Base-by-base conservation (phyloP, 35 echinoderm and acorn worm genomes). In the Stichopus chloronotus region DNA sequence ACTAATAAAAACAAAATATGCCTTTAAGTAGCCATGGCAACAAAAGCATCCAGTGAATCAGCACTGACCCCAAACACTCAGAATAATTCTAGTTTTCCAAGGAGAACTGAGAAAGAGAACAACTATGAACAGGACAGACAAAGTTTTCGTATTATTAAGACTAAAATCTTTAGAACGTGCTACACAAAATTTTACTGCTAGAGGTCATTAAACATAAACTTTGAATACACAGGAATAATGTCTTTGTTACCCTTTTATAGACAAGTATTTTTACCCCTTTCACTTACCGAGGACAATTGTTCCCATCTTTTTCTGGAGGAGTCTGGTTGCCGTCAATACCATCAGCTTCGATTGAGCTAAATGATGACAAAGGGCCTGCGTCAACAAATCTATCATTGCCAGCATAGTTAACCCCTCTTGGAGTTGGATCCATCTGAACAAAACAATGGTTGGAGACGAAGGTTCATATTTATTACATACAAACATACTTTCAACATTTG, bases 331-430 rank as follows among this genome's bases (percentile, higher is more conserved):
- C 87, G 52, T 89, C 87, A n/a, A 89, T 61, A 89, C 87, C 21
- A 61, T 89, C 87, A 54, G 87, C 87, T 72, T 89, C 87, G 10
- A 89, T 89, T 2, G 87, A 89, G 30, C 60, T 61, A 72, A 89
- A 89, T 1, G 87, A 89, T n/a, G 87, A 89, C 57, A 89, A 61
- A 7, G 57, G 87, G 24, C 87, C 87, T 19, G 43, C 87, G 54
- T 89, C 87, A n/a, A 89, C 87, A 72, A 71, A 89, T 25, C 60
- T 58, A 61, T 89, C 87, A 54, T 89, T 89, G 9, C 87, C 87
- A 9, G 87, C 87, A 54, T 72, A 89, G 57, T 89, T 89, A 9
- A 89, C 7, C n/a, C 87, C 87, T 72, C 87, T 63, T 3, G 60
- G 57, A 9, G 57, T n/a, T 72, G 30, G 59, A 23, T 89, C 59